These are phyloP conservation scores for Sepiola atlantica DNA, from an alignment of 2,888 invertebrate species.

Conservation along the genomic window DNA sequence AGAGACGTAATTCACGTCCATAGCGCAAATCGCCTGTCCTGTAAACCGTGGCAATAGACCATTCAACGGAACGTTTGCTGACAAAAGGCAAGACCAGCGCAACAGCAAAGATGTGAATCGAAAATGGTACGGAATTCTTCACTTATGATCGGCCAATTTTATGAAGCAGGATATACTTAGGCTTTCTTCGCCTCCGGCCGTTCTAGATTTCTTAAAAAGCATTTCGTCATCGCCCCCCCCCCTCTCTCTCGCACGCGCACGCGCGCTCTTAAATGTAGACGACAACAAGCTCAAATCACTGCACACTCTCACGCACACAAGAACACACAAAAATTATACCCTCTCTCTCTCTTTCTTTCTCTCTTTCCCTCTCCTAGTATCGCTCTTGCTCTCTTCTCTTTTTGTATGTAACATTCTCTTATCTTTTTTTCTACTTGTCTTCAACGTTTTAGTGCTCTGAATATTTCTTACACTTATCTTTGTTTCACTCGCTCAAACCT, in stretches of 20 bases:
- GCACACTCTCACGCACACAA: too few relatives aligned
- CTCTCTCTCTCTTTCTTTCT: not conserved
- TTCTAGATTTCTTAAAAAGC: too few relatives aligned
- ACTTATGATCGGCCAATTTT: not conserved
- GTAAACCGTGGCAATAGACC: not conserved
- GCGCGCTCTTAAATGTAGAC: not conserved
- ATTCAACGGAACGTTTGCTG: not conserved
- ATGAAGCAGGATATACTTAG: not conserved
- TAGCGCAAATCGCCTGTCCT: not conserved
- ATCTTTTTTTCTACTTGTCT: not conserved
- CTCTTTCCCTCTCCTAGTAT: not conserved
- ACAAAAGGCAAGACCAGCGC: not conserved
- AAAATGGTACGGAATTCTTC: not conserved
- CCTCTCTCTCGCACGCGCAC: not conserved
- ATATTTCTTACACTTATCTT: too few relatives aligned
- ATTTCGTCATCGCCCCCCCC: not conserved
- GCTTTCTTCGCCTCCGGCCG: too few relatives aligned
- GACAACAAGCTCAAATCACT: too few relatives aligned
- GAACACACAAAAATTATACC: too few relatives aligned
- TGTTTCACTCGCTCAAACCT: too few relatives aligned
- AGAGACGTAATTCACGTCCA: not conserved
- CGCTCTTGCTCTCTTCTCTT: not conserved
- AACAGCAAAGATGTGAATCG: not conserved
- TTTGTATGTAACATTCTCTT: not conserved
- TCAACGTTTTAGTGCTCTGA: too few relatives aligned